Evolutionary conservation across 2,113 vertebrate genomes (phyloP).

Genomic region (Prionailurus bengalensis): DNA sequence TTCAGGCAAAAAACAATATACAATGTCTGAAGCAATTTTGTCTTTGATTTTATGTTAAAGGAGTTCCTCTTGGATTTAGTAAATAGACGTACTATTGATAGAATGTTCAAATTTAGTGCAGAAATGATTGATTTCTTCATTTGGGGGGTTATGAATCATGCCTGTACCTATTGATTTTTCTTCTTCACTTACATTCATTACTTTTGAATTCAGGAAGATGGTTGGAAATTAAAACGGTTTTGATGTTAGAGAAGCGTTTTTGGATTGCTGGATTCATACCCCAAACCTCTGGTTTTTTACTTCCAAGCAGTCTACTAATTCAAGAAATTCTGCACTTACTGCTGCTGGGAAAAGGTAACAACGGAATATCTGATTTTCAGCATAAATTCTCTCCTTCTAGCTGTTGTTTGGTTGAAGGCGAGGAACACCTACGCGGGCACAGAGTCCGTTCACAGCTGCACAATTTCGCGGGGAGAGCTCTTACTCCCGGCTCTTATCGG

Average conservation of each 20-base stretch:
- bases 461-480: neutral
- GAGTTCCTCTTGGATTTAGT: neutral
- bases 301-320: neutral
- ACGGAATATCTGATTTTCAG: neutral
- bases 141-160: neutral
- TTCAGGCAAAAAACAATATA: neutral
- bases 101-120: neutral
- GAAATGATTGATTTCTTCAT: neutral
- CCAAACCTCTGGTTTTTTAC: neutral
- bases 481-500: neutral
- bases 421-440: accelerated
- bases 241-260: neutral
- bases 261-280: neutral
- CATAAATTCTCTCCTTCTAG: neutral
- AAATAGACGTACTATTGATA: neutral
- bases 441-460: accelerated
- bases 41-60: conserved; percentile 9
- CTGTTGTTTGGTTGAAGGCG: neutral
- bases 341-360: neutral
- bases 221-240: neutral
- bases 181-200: neutral
- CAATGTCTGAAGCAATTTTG: neutral
- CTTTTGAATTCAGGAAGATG: neutral
- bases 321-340: neutral
- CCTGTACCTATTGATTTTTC: neutral